Evolutionary conservation across 2,888 invertebrate species (phyloP).

Genomic region (Athalia cordata): DNA sequence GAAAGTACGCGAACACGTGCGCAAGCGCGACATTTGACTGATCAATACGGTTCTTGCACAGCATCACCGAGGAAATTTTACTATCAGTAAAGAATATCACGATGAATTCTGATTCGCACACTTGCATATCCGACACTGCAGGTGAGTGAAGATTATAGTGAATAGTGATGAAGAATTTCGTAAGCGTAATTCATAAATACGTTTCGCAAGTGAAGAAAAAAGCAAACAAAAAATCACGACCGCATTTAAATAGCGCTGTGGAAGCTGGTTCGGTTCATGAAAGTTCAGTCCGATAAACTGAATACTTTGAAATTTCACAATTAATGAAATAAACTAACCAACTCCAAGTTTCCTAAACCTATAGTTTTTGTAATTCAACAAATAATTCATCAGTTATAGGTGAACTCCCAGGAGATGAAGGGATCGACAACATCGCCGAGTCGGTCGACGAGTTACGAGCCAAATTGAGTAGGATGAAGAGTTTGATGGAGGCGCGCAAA

Average conservation of each 20-base stretch:
- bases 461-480: conserved; percentile 86
- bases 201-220: background rate
- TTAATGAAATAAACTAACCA: background rate
- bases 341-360: background rate
- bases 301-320: no score
- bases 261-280: background rate
- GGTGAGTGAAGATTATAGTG: conserved; percentile 55
- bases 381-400: conserved; percentile 53
- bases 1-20: background rate
- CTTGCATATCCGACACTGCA: conserved; percentile 59
- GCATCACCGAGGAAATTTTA: conserved; percentile 1
- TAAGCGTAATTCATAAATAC: background rate
- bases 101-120: conserved; percentile 58
- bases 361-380: background rate
- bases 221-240: background rate
- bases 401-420: conserved; percentile 59
- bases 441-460: conserved; percentile 89
- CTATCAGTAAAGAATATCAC: conserved; percentile 24
- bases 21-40: conserved; percentile 27
- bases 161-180: background rate
- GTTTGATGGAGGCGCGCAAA: conserved; percentile 84
- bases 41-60: conserved; percentile 41
- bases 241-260: background rate
- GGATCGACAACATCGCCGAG: conserved; percentile 75
- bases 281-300: no score